A percentile compares a stretch with the other conserved stretches of the same genome.
Conservation (phyloP, 2,888 invertebrate genomes). For the Conchocele bisecta region DNA sequence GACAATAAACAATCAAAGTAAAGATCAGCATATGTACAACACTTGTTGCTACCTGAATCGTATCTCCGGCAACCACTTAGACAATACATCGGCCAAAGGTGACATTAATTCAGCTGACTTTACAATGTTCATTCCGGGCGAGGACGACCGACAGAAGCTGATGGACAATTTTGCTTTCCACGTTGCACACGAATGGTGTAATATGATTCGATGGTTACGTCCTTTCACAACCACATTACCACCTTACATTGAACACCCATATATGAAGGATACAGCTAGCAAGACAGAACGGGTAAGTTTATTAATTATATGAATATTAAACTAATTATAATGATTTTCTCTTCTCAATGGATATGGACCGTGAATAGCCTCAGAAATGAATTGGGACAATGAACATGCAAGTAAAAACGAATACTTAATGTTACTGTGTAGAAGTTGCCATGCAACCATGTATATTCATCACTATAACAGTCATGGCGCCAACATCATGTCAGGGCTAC, state of each 20-base stretch:
- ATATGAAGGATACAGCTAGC: slow-evolving; percentile 11
- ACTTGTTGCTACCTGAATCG: slow-evolving; percentile 40
- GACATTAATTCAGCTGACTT: slow-evolving; percentile 20
- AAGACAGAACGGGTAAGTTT: slow-evolving; percentile 22
- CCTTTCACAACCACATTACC: slow-evolving; percentile 18
- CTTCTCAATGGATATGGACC: no score
- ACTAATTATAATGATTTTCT: no score
- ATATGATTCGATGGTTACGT: slow-evolving; percentile 9
- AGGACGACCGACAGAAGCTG: neutral
- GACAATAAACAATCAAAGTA: slow-evolving; percentile 32
- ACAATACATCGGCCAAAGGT: slow-evolving; percentile 17
- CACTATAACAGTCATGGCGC: no score
- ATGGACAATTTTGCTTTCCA: slow-evolving; percentile 15
- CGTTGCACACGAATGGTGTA: slow-evolving; percentile 16
- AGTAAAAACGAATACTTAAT: no score
- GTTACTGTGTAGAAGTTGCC: no score
- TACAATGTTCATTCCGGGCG: slow-evolving; percentile 24
- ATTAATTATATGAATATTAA: no score
- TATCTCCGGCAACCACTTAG: slow-evolving; percentile 34
- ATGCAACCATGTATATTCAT: no score
- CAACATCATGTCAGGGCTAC: no score
- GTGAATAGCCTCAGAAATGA: no score
- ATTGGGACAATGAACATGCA: no score
- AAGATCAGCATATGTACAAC: slow-evolving; percentile 43
- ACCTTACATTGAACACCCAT: slow-evolving; percentile 14